Conservation (phyloP, 2,113 vertebrate genomes). For the Sinocyclocheilus anshuiensis region DNA sequence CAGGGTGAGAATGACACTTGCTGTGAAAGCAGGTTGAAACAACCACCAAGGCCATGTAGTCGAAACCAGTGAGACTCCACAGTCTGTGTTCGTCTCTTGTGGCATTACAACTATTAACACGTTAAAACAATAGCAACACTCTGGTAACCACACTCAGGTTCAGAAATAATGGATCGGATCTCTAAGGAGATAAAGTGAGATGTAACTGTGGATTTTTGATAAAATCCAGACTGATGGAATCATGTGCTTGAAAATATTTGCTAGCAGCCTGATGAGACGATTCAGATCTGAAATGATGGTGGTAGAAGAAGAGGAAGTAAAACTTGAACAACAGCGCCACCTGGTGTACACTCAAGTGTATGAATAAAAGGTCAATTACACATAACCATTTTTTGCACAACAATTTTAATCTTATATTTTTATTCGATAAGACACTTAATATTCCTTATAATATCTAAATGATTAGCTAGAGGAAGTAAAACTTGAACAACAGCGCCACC, state of each 20-base stretch:
- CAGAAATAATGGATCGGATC: not conserved
- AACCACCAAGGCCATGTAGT: not conserved
- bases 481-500: not conserved
- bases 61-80: not conserved
- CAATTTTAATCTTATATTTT: not conserved
- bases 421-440: not conserved
- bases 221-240: not conserved
- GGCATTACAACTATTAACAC: conserved; percentile 8
- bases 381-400: not conserved
- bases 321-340: not conserved
- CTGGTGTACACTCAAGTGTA: not conserved
- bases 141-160: not conserved
- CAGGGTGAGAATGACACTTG: conserved; percentile 34
- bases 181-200: not conserved
- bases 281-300: not conserved
- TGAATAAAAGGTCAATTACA: not conserved
- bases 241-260: not conserved
- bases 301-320: not conserved
- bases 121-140: conserved; percentile 7
- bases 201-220: not conserved
- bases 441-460: not conserved
- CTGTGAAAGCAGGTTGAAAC: conserved; percentile 32
- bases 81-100: not conserved
- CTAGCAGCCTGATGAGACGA: not conserved
- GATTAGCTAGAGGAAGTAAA: not conserved